Evolutionary conservation across 2,113 vertebrate genomes (phyloP), one percentile per base, ranked within the genome.

Genomic region (Butastur rufipennis): DNA sequence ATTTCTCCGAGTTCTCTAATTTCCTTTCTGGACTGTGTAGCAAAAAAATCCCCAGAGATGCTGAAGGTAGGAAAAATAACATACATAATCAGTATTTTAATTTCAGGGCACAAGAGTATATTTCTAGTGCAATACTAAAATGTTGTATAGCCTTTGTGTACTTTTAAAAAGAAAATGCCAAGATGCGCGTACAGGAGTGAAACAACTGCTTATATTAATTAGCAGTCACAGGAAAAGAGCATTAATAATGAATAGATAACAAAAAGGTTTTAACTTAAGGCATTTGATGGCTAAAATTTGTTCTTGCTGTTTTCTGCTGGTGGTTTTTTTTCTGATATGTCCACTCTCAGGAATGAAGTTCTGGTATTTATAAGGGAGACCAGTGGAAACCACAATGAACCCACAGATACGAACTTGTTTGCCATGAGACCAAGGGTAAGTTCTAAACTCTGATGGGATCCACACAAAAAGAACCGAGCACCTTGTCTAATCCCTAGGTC

Each of bases 11-110:
- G 34, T 84, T 95, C 9, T 75, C 53, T 74, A 63, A 47, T 86
- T 96, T 92, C 31, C 40, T 23, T 81, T 86, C 72, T 92, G 63
- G n/a, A 47, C 61, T 78, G 10, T 59, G 14, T 78, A 81, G 31
- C 26, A 86, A 87, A 68, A 68, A 77, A 66, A 36, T 74, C n/a
- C 27, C 21, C 13, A 78, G 63, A 84, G 68, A 66, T 40, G 47
- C 36, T 74, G 47, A 81, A 92, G 36, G 45, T 22, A 50, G 61
- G 16, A 79, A 84, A 75, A 90, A 78, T 36, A 90, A 52, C 20
- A 29, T 52, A 53, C 8, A 47, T 65, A 63, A 63, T 67, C 29
- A 43, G 27, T 75, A 52, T 61, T 89, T 95, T 86, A 59, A 86
- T 91, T 88, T 96, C 43, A 43, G 52, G 26, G 5, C 25, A 74